Base-by-base conservation (phyloP, 1,140 invertebrate species). In the Aethina tumida region DNA sequence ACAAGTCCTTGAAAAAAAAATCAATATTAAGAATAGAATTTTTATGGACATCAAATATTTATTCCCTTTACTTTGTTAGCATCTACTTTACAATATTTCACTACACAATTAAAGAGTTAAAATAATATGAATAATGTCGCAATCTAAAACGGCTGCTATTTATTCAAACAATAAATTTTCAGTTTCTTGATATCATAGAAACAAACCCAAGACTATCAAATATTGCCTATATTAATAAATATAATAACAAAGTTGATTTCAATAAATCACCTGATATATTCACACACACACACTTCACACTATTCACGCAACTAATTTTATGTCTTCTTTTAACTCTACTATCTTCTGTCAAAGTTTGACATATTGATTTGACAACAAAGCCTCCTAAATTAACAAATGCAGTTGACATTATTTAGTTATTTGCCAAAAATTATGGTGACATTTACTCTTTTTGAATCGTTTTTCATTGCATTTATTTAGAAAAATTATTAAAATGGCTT, bases 371-470 rank as follows among this genome's bases (percentile, higher is more conserved):
- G 4, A 27, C 14, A 5, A n/a, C 10, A 27, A 12, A 2, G 12
- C 15, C 15, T 16, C 17, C 27, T 19, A 18, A 14, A 19, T 18
- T 10, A 32, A 19, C 30, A n/a, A 32, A 10, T 16, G 16, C 3
- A 29, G 6, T 16, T 13, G 17, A 13, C 6, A 16, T 13, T n/a
- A 18, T 9, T 2, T 4, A 2, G 3, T 32, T 6, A 18, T 15
- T 9, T 18, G 6, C 3, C n/a, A 17, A 32, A 32, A 32, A 32
- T 32, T 32, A 3, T n/a, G 21, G 21, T 19, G 12, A 19, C 21
- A 19, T 32, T 16, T 19, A 32, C 17, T 32, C 12, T 16, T 17
- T 19, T 5, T 27, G 5, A 13, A 27, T 19, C 18, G 21, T 17
- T 17, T 17, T 32, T n/a, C 18, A 9, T 17, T 19, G 21, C 5